Evolutionary conservation across 2,888 invertebrate species (phyloP), one percentile per base, ranked within the genome.

Genomic region (Dynastes hyllus): DNA sequence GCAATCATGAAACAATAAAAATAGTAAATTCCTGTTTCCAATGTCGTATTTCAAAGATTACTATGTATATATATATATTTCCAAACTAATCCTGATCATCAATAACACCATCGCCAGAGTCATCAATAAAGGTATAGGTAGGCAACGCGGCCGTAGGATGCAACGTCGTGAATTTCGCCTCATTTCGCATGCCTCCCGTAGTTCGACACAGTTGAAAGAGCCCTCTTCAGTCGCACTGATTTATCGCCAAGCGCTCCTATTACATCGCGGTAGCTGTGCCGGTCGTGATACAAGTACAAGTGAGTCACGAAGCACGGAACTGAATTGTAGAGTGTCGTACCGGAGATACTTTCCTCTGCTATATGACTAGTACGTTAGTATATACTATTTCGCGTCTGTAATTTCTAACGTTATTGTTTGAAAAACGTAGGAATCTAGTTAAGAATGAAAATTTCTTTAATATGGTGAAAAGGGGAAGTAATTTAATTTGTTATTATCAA

Each of bases 221-320:
- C 83, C 79, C 81, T 82, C 53, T 81, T 83, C 83, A 84, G 83
- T 84, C 84, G 81, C 80, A 83, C 84, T 85, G 85, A 85, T 85
- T 85, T 85, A 85, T 84, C 82, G 79, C 83, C 45, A 81, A 81
- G 81, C 82, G 80, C 81, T 81, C 81, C 81, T 83, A 82, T 83
- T 83, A 82, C 82, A 82, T 82, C 81, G 81, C 53, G 70, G 71
- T 71, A 78, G 71, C 70, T 70, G 45, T 9, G 51, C 32, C 32
- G 67, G 37, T 65, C 55, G 55, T 76, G 76, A 50, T 71, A 71
- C 71, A 58, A 55, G 37, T 27, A 71, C 71, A 55, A 71, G 55
- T 71, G 55, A 55, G 71, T 71, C 71, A 55, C 55, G 71, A 71
- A 13, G 11, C 22, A 61, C 8, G 45, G 37, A 37, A 37, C 13